Base-by-base conservation (phyloP, 1,140 invertebrate species). In the Medauroidea extradentata region DNA sequence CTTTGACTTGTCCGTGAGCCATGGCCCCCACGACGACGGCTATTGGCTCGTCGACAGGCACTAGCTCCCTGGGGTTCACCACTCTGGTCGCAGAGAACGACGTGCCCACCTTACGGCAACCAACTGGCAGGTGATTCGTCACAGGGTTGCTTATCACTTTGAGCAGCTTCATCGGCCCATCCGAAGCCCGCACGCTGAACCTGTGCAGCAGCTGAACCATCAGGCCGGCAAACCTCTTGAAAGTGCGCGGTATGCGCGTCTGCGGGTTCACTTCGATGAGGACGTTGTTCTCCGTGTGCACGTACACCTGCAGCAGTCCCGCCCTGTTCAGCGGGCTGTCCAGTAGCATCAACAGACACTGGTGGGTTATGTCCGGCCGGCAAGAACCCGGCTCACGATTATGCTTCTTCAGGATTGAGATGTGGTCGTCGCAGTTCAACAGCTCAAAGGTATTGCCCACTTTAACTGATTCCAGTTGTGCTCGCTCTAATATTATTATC, bases 141-240 rank as follows among this genome's bases (percentile, higher is more conserved):
- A 99, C 81, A 2, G 98, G 98, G 79, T 99, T 99, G 75, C 96
- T 98, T 42, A 99, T 97, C 5, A 99, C 92, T 82, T 96, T 97
- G 46, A 99, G 74, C 19, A 99, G 73, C 71, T 96, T 98, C 71
- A 95, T 87, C 1, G 90, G 85, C 1, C 87, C 86, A 73, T 98
- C 93, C 18, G 87, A 85, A 43, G 97, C 93, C 69, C 93, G 80
- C 21, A 99, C 92, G 59, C 85, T 87, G 69, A 96, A 90, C 78
- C 98, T 98, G 29, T 34, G 48, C 14, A 50, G 16, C 38, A 59
- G 69, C 75, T 76, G 83, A 96, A 94, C 94, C 88, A 99, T 99
- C 16, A 99, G 77, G 42, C 96, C 96, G 70, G 95, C 94, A 84
- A 99, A 99, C 71, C 97, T 82, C 72, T 98, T 97, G 71, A 96